phyloP scores from a whole-genome alignment of 2,797 vertebrate species.

The Molossus alvarezi region DNA sequence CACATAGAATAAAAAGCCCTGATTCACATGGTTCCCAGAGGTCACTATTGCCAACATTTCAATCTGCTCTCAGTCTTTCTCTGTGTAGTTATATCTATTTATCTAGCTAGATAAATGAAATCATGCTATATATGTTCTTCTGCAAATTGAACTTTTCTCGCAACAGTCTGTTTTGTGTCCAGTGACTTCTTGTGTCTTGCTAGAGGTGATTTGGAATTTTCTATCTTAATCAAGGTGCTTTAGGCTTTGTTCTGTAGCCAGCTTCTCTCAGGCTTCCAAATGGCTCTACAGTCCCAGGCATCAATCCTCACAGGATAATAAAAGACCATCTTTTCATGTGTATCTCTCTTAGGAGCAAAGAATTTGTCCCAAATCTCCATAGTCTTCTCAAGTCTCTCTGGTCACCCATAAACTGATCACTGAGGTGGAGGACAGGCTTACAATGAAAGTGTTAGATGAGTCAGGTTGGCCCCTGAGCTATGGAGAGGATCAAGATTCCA shows the following conservation, averaged over 20 bases:
- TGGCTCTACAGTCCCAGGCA: not conserved
- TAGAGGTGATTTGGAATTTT: not conserved
- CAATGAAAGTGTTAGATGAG: not conserved
- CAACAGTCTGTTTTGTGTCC: not conserved
- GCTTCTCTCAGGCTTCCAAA: not conserved
- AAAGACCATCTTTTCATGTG: not conserved
- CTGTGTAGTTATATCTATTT: not conserved
- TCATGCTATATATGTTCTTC: not conserved
- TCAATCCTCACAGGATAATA: not conserved
- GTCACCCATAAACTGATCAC: not conserved
- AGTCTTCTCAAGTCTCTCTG: not conserved
- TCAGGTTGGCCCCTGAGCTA: not conserved
- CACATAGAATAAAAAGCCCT: not conserved
- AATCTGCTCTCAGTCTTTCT: not conserved
- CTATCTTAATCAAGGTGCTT: not conserved
- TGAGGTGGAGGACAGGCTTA: not conserved
- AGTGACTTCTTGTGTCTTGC: not conserved
- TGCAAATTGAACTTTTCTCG: not conserved
- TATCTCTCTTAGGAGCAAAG: conserved; percentile 7
- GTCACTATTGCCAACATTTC: not conserved
- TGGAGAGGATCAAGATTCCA: not conserved
- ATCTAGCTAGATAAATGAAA: not conserved
- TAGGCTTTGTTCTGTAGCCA: not conserved
- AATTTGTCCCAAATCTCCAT: not conserved
- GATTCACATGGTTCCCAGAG: not conserved